These are phyloP conservation scores for Calycopis cecrops DNA, from an alignment of 1,140 invertebrate genomes.

Conservation along the genomic window DNA sequence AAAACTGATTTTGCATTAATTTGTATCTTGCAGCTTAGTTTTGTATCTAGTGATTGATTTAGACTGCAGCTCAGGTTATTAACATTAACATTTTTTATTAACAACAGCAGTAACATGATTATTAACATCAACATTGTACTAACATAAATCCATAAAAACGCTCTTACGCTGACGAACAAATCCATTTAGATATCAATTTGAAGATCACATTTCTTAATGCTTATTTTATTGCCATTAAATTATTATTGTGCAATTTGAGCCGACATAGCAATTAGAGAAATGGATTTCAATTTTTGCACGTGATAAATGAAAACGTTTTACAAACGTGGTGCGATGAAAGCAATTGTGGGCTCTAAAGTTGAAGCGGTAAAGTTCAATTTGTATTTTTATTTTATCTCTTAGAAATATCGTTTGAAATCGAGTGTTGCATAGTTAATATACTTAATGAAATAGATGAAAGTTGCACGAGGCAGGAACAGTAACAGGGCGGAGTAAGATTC, in stretches of 20 bases:
- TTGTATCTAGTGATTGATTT: no score
- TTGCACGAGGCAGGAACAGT: constrained; percentile 36
- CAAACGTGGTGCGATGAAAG: not conserved
- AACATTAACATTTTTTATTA: no score
- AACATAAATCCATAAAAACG: not conserved
- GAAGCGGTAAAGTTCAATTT: constrained; percentile 13
- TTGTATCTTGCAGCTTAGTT: no score
- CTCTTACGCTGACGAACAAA: constrained; percentile 1
- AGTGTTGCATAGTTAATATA: constrained; percentile 29
- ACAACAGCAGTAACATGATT: no score
- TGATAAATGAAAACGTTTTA: constrained; percentile 5
- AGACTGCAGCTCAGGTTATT: no score
- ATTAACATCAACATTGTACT: no score
- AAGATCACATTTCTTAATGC: constrained; percentile 28
- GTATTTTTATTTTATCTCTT: not conserved
- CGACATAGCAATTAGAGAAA: constrained; percentile 44
- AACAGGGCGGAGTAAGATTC: constrained; percentile 46
- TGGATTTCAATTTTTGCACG: constrained; percentile 37
- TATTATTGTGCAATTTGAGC: constrained; percentile 45
- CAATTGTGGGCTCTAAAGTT: not conserved
- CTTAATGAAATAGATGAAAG: constrained; percentile 36
- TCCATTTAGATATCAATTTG: constrained; percentile 6
- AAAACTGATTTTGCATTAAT: no score
- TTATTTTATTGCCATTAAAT: constrained; percentile 45
- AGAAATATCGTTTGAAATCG: constrained; percentile 24